These are phyloP conservation scores for Anarrhichthys ocellatus DNA, from an alignment of 2,113 vertebrate species.

Conservation along the genomic window DNA sequence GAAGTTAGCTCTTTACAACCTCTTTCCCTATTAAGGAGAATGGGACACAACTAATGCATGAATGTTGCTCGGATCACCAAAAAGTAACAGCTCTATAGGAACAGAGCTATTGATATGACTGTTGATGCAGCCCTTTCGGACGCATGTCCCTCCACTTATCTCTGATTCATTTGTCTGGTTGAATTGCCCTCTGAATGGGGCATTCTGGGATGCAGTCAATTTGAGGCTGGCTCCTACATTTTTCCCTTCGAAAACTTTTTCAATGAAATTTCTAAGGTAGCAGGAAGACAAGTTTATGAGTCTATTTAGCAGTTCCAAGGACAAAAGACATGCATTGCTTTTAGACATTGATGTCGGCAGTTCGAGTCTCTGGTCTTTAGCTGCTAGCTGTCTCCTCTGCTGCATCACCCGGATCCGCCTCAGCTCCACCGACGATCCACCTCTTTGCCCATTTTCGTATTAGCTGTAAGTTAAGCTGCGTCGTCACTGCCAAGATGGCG, in stretches of 20 bases:
- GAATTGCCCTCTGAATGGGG: no score
- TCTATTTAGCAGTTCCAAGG: no score
- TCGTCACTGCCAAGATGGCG: background rate
- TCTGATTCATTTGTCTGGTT: background rate
- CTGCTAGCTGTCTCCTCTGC: no score
- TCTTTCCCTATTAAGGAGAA: background rate
- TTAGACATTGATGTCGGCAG: no score
- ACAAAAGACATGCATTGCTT: no score
- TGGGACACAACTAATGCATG: background rate
- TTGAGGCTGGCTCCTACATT: no score
- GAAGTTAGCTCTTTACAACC: background rate
- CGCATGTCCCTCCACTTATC: background rate
- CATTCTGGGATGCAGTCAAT: no score
- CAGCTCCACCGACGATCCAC: background rate
- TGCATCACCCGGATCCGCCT: no score
- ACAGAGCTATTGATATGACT: background rate
- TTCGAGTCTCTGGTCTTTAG: no score
- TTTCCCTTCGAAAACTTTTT: no score
- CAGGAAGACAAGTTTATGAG: no score
- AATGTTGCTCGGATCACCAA: background rate
- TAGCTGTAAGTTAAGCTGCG: background rate
- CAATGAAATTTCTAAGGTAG: no score
- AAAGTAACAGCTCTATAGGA: background rate
- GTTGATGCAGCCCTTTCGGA: background rate
- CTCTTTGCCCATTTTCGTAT: background rate